phyloP scores from a whole-genome alignment of 2,113 vertebrate genomes.

The Furnarius figulus region DNA sequence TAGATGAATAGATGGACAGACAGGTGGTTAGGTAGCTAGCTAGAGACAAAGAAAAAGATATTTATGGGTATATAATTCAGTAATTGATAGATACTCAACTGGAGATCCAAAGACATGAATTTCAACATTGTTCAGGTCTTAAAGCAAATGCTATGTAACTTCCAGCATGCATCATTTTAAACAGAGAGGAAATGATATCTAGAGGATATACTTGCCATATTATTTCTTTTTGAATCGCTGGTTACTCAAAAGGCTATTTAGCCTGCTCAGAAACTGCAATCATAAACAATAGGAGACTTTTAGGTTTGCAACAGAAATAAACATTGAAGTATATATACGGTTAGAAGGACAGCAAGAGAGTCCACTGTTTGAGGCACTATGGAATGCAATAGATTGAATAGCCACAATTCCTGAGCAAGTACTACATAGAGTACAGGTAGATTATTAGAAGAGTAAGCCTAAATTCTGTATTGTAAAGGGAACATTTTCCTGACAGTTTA shows the following conservation, averaged over 20 bases:
- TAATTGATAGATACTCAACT: background rate
- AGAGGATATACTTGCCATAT: background rate
- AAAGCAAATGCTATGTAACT: background rate
- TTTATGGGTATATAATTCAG: background rate
- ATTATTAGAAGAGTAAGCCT: background rate
- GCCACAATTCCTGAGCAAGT: background rate
- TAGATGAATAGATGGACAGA: background rate
- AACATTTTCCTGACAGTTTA: slow-evolving; percentile 10
- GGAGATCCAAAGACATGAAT: background rate
- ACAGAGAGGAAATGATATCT: background rate
- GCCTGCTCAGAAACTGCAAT: background rate
- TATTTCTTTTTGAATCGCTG: background rate
- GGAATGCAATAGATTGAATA: background rate
- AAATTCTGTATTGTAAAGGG: background rate
- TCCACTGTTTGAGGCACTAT: background rate
- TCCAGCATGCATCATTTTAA: background rate
- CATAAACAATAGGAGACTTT: background rate
- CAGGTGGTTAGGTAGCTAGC: background rate
- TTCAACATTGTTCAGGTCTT: background rate
- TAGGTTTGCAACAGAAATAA: background rate
- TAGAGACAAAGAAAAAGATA: background rate
- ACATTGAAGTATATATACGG: background rate
- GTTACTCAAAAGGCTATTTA: background rate
- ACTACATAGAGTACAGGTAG: background rate
- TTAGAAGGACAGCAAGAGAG: background rate